phyloP scores from a whole-genome alignment of 2,797 vertebrate species.

The Jordanella pulchra region DNA sequence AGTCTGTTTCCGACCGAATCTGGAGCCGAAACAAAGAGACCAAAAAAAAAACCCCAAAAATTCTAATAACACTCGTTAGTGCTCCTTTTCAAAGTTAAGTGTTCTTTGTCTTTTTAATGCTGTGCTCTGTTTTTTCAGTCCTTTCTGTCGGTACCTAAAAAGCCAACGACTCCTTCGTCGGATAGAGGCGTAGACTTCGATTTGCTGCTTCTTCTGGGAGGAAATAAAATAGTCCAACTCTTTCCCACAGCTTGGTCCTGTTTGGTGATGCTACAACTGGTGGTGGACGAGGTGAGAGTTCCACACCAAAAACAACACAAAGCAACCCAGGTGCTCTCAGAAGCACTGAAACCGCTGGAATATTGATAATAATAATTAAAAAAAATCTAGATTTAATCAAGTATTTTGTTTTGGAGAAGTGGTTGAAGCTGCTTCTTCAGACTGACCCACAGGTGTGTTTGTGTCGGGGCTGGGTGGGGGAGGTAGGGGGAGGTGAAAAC shows the following conservation, averaged over 20 bases:
- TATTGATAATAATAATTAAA: conserved; percentile 1
- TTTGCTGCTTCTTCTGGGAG: conserved; percentile 47
- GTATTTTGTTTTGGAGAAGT: conserved; percentile 69
- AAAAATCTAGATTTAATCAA: conserved; percentile 64
- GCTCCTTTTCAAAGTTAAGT: conserved; percentile 62
- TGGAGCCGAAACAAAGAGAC: conserved; percentile 8
- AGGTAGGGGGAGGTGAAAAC: conserved; percentile 19
- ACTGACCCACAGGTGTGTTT: conserved; percentile 63
- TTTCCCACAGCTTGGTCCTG: conserved; percentile 62
- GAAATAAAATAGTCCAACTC: conserved; percentile 55
- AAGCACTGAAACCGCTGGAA: conserved; percentile 62
- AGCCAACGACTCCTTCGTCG: conserved; percentile 72
- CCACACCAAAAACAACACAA: conserved; percentile 68
- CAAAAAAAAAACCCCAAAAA: conserved; percentile 5
- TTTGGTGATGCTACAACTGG: conserved; percentile 73
- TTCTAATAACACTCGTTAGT: conserved; percentile 50
- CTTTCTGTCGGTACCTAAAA: conserved; percentile 78
- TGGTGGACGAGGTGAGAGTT: conserved; percentile 70
- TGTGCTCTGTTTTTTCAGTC: conserved; percentile 73
- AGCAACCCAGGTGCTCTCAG: conserved; percentile 65
- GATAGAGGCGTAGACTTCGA: conserved; percentile 49
- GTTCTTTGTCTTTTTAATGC: conserved; percentile 74
- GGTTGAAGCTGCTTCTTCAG: conserved; percentile 70
- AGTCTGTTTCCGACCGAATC: conserved; percentile 73
- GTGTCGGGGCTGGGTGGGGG: conserved; percentile 62